Percentiles rank a stretch among this genome's conserved stretches.
These are phyloP conservation scores for Drosophila neocordata DNA, from an alignment of 1,140 invertebrate species.

Conservation along the genomic window DNA sequence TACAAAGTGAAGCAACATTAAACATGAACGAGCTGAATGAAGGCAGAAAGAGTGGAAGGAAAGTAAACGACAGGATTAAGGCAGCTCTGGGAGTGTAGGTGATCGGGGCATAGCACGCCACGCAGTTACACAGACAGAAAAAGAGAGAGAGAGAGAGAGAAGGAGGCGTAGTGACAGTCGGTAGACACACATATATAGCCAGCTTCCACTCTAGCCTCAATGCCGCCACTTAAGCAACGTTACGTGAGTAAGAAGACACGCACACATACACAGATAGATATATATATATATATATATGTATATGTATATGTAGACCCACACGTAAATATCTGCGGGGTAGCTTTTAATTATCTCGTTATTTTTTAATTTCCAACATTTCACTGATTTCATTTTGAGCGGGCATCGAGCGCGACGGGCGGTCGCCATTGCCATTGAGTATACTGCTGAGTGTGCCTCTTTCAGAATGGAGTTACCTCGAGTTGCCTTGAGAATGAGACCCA, in stretches of 20 bases:
- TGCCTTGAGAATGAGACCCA: neutral
- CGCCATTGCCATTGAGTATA: slow-evolving; percentile 9
- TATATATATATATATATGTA: neutral
- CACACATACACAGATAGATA: slow-evolving; percentile 7
- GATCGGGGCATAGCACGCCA: slow-evolving; percentile 10
- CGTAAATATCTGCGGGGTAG: slow-evolving; percentile 72
- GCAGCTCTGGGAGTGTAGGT: slow-evolving; percentile 29
- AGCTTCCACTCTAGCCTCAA: slow-evolving; percentile 45
- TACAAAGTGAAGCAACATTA: slow-evolving; percentile 54
- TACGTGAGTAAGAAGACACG: slow-evolving; percentile 64
- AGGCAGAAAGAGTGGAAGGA: neutral
- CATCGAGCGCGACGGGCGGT: slow-evolving; percentile 52
- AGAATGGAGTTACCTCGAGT: neutral
- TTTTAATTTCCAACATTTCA: slow-evolving; percentile 77
- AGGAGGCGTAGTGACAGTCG: neutral
- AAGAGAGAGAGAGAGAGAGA: slow-evolving; percentile 1
- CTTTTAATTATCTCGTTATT: slow-evolving; percentile 80
- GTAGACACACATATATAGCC: neutral
- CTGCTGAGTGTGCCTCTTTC: slow-evolving; percentile 36
- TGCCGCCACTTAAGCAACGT: slow-evolving; percentile 69
- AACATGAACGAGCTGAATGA: slow-evolving; percentile 39
- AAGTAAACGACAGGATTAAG: slow-evolving; percentile 55
- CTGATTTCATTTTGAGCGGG: slow-evolving; percentile 69
- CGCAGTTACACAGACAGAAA: neutral
- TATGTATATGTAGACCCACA: slow-evolving; percentile 1